Conservation (phyloP, 2,113 vertebrate genomes). For the Leuciscus idus region DNA sequence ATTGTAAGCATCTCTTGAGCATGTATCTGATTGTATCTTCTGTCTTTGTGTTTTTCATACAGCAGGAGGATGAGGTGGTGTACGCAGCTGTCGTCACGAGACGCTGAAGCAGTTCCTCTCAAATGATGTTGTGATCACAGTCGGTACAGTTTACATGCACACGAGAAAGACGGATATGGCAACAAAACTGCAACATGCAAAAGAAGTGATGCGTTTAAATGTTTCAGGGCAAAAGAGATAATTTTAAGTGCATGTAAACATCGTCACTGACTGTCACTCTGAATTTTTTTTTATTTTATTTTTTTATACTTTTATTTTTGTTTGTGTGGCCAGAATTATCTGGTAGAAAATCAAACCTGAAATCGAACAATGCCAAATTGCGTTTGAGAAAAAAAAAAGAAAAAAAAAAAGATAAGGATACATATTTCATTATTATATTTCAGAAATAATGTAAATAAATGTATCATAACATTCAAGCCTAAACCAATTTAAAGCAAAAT, state of each 20-base stretch:
- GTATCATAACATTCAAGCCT: neutral
- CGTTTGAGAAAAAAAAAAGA: too few relatives aligned
- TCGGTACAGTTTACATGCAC: neutral
- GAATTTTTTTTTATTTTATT: neutral
- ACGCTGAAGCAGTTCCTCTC: neutral
- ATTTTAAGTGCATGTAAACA: neutral
- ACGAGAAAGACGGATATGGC: neutral
- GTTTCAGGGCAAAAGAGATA: neutral
- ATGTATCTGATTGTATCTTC: neutral
- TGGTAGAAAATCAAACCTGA: too few relatives aligned
- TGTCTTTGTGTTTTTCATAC: neutral
- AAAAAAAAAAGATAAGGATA: too few relatives aligned
- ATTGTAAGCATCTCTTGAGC: neutral
- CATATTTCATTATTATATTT: neutral
- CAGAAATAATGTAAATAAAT: neutral
- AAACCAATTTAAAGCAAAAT: neutral
- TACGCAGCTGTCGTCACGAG: neutral
- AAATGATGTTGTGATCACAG: neutral
- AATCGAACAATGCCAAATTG: neutral
- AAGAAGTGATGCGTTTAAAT: neutral
- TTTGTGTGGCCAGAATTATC: neutral
- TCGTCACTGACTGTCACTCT: neutral
- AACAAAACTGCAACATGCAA: neutral
- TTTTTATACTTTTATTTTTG: neutral
- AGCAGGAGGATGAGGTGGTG: constrained; percentile 3